Conservation (phyloP, 1,140 invertebrate genomes). For the Nymphalis io region DNA sequence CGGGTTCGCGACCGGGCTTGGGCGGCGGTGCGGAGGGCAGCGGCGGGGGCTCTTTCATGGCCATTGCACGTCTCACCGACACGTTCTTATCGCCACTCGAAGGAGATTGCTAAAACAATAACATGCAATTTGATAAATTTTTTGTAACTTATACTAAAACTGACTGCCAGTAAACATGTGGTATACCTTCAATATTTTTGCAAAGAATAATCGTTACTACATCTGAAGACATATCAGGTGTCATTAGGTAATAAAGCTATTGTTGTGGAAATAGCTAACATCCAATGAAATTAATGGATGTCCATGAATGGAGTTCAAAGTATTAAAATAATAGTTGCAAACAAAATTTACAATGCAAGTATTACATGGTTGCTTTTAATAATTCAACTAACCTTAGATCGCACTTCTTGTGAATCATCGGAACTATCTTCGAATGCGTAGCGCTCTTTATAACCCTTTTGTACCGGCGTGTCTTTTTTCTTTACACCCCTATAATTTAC, state of each 20-base stretch:
- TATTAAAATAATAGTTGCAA: no score
- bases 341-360: no score
- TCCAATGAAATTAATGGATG: no score
- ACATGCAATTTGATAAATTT: neutral
- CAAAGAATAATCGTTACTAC: no score
- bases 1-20: slow-evolving; percentile 68
- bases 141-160: neutral
- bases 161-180: neutral
- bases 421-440: slow-evolving; percentile 80
- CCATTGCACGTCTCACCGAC: slow-evolving; percentile 82
- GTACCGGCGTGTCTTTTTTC: slow-evolving; percentile 75
- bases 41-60: slow-evolving; percentile 81
- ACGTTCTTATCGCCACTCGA: slow-evolving; percentile 78
- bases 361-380: no score
- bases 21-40: slow-evolving; percentile 64
- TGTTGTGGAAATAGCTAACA: no score
- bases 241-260: no score
- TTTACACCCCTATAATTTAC: slow-evolving; percentile 67
- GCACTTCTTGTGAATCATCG: slow-evolving; percentile 73
- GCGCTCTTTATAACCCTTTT: slow-evolving; percentile 74
- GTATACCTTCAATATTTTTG: no score
- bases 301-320: no score
- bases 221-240: no score
- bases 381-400: slow-evolving; percentile 51
- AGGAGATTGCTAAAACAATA: slow-evolving; percentile 39